Conservation (phyloP, 2,888 invertebrate species). For the Cheilosia urbana region DNA sequence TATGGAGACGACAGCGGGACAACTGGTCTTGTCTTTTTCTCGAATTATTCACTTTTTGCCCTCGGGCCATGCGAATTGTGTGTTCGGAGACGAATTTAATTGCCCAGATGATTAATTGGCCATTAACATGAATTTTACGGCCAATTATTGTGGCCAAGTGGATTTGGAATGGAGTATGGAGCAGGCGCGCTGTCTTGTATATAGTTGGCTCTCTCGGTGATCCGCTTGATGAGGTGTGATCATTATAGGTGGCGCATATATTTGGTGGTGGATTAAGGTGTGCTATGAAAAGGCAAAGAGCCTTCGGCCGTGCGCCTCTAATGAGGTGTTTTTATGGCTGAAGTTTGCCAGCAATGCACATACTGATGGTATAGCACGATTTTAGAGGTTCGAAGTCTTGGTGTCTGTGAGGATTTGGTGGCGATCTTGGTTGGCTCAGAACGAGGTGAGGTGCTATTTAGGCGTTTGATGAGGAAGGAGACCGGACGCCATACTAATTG, state of each 20-base stretch:
- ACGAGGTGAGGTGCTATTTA: no score
- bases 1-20: background rate
- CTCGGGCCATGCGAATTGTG: constrained; percentile 64
- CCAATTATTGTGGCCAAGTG: constrained; percentile 55
- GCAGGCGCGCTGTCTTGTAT: background rate
- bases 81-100: constrained; percentile 68
- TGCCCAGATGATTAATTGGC: constrained; percentile 64
- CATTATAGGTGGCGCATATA: constrained; percentile 16
- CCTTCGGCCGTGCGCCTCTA: background rate
- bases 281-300: background rate
- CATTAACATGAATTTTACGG: constrained; percentile 71
- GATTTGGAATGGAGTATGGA: constrained; percentile 21
- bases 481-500: no score
- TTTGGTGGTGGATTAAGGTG: constrained; percentile 12
- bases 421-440: no score
- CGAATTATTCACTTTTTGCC: constrained; percentile 9
- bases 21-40: constrained; percentile 21
- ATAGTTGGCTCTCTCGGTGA: background rate
- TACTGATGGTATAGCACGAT: no score
- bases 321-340: background rate
- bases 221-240: constrained; percentile 46
- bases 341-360: background rate
- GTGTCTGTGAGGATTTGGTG: no score
- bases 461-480: no score
- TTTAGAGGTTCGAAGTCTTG: no score